Evolutionary conservation across 1,140 invertebrate genomes (phyloP).

Genomic region (Hypsibius dujardini): DNA sequence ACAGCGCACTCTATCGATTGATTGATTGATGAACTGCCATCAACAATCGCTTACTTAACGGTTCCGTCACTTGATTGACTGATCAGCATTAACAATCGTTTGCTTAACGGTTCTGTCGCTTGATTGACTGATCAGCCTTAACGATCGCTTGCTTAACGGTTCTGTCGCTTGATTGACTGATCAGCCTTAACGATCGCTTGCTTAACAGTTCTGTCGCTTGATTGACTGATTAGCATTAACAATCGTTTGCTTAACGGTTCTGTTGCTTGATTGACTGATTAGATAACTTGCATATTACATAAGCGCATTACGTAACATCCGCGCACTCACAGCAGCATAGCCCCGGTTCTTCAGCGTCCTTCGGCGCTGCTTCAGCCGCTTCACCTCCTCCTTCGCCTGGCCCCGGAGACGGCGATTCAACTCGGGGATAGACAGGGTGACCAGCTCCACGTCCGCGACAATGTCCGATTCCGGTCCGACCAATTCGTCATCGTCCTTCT

Average conservation of each 20-base stretch:
- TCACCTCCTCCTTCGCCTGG: slow-evolving; percentile 62
- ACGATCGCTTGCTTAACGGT: too few relatives aligned
- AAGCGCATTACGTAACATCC: too few relatives aligned
- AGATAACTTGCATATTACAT: too few relatives aligned
- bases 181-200: too few relatives aligned
- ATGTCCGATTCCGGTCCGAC: slow-evolving; percentile 14
- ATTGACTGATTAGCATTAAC: too few relatives aligned
- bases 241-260: too few relatives aligned
- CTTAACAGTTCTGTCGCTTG: too few relatives aligned
- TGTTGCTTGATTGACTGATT: too few relatives aligned
- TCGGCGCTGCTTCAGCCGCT: slow-evolving; percentile 72
- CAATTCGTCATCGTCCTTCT: slow-evolving; percentile 21
- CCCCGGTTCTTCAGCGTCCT: slow-evolving; percentile 76
- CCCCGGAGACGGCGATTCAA: slow-evolving; percentile 67
- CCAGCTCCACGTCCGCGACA: slow-evolving; percentile 60
- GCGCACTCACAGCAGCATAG: slow-evolving; percentile 52
- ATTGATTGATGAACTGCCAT: neutral
- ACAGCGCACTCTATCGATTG: too few relatives aligned
- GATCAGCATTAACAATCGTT: neutral
- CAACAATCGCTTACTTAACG: neutral
- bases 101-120: too few relatives aligned
- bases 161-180: too few relatives aligned
- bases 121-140: too few relatives aligned
- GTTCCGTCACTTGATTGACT: neutral
- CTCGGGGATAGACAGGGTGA: slow-evolving; percentile 70